Evolutionary conservation across 2,888 invertebrate species (phyloP).

Genomic region (Drosophila colorata): DNA sequence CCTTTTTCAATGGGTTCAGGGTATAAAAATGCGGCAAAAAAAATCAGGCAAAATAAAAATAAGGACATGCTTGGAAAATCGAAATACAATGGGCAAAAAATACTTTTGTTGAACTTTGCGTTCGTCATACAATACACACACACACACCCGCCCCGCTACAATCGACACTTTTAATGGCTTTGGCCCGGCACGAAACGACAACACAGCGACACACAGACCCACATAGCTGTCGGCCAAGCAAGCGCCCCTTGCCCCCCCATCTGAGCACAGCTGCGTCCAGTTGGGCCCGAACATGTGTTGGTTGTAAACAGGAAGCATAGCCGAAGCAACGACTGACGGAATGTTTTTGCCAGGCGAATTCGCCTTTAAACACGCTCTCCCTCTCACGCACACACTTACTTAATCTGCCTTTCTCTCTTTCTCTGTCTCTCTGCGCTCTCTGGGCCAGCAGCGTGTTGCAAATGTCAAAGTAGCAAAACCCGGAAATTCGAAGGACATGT

Average conservation of each 20-base stretch:
- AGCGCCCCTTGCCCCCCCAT: not conserved
- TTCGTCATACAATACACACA: constrained; percentile 26
- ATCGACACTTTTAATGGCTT: constrained; percentile 42
- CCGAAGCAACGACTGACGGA: constrained; percentile 50
- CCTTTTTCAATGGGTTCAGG: too few relatives aligned
- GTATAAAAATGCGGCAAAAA: constrained; percentile 2
- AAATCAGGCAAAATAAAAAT: constrained; percentile 31
- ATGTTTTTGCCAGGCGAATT: constrained; percentile 46
- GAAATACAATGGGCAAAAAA: constrained; percentile 56
- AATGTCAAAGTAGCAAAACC: constrained; percentile 84
- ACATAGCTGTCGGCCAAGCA: constrained; percentile 43
- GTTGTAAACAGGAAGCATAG: constrained; percentile 76
- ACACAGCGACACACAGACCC: constrained; percentile 69
- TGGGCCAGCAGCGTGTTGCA: constrained; percentile 70
- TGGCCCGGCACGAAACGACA: constrained; percentile 54
- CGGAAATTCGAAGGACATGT: constrained; percentile 85
- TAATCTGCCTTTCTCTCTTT: not conserved
- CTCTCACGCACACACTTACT: constrained; percentile 2
- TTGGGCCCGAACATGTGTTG: constrained; percentile 71
- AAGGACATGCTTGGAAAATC: constrained; percentile 58
- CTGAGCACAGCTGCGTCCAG: not conserved
- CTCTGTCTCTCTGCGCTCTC: constrained; percentile 12
- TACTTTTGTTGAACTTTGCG: constrained; percentile 57
- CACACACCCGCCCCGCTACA: constrained; percentile 5
- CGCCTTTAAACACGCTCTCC: constrained; percentile 9